Conservation (phyloP, 1,140 invertebrate species). For the Campoletis sonorensis region DNA sequence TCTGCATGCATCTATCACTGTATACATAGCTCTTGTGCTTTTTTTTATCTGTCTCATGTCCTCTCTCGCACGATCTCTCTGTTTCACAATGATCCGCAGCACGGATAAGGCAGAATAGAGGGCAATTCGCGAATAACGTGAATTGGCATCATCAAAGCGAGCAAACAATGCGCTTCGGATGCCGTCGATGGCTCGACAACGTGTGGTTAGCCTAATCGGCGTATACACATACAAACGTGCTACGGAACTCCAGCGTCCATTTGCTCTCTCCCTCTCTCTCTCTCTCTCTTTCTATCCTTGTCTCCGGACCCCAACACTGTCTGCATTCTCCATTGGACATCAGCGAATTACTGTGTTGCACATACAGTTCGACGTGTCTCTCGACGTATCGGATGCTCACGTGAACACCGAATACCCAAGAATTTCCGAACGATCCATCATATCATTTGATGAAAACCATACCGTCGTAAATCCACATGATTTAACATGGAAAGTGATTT, state of each 20-base stretch:
- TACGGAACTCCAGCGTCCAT: conserved; percentile 52
- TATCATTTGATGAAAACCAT: background rate
- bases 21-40: background rate
- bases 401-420: conserved; percentile 47
- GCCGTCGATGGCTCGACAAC: conserved; percentile 74
- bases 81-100: conserved; percentile 20
- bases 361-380: conserved; percentile 21
- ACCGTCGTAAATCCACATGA: background rate
- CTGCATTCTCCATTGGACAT: conserved; percentile 2
- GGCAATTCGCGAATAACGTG: conserved; percentile 61
- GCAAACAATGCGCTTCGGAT: conserved; percentile 73
- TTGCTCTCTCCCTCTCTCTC: conserved; percentile 8
- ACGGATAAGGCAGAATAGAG: conserved; percentile 26
- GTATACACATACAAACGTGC: conserved; percentile 51
- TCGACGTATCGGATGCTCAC: conserved; percentile 32
- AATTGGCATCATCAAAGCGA: conserved; percentile 77
- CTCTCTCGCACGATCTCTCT: conserved; percentile 13
- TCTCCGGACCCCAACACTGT: background rate
- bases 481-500: background rate
- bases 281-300: background rate
- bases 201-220: conserved; percentile 77
- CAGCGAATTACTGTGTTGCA: conserved; percentile 37
- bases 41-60: background rate
- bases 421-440: conserved; percentile 32
- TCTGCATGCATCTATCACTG: conserved; percentile 29